phyloP scores from a whole-genome alignment of 2,113 vertebrate species.

The Corvus cornix region DNA sequence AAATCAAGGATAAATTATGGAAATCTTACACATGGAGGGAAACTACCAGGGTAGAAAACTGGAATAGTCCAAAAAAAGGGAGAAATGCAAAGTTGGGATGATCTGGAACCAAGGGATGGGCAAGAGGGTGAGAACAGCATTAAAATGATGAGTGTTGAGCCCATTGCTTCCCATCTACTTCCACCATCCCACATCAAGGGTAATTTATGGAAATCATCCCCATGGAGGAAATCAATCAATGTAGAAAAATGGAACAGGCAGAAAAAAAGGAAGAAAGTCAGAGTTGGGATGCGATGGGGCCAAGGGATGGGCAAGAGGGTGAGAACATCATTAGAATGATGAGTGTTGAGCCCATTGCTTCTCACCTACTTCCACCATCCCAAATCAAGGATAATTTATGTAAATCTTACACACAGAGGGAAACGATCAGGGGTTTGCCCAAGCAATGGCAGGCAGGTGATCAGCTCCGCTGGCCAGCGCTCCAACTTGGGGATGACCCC shows the following conservation, averaged over 20 bases:
- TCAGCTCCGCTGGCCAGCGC: accelerated
- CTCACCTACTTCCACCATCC: neutral
- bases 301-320: neutral
- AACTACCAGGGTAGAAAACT: no score
- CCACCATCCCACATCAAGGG: neutral
- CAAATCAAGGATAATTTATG: neutral
- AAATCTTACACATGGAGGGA: neutral
- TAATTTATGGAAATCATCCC: neutral
- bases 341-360: accelerated
- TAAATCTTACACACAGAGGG: neutral
- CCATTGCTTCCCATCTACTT: neutral
- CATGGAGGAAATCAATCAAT: neutral
- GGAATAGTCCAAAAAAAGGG: no score
- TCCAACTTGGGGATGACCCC: accelerated
- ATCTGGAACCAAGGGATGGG: no score
- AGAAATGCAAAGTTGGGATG: no score
- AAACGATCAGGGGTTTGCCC: neutral
- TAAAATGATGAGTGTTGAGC: neutral
- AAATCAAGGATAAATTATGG: neutral
- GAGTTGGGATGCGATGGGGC: accelerated
- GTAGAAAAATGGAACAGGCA: neutral
- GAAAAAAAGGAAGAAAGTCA: neutral
- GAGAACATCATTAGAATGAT: neutral
- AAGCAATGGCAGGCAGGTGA: neutral
- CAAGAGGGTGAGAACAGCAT: no score